Evolutionary conservation across 1,140 invertebrate genomes (phyloP), one percentile per base, ranked within the genome.

Genomic region (Macrosteles quadrilineatus): DNA sequence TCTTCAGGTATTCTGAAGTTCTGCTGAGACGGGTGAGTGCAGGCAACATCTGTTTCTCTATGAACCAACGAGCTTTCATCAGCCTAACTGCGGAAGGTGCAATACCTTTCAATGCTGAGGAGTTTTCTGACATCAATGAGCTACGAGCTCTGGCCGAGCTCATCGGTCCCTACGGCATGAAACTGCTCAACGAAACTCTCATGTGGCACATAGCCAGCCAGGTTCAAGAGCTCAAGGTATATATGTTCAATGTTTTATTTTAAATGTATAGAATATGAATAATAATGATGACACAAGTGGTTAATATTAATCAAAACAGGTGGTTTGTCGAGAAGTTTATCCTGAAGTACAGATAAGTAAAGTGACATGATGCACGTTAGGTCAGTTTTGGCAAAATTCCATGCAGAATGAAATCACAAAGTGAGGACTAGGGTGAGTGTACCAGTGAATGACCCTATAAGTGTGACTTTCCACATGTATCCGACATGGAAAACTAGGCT

Each of bases 121-220:
- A 99, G 81, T 99, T 96, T 82, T 98, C 97, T 0, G 97, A 99
- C 82, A 90, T 98, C 2, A 97, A 96, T 80, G 98, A 99, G 80
- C 80, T 99, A n/a, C 84, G 96, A 73, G 92, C 96, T 12, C 82
- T 99, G 30, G 95, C 96, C n/a, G 97, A 99, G 83, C 83, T 99
- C 2, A 96, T 99, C 75, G 97, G 97, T 0, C 98, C 98, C 0
- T 99, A 99, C 82, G 98, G 98, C 1, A 98, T 99, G 89, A 98
- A 98, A 78, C 89, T 96, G 77, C 81, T 99, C 1, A 97, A 94
- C 79, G 98, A 99, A 83, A 95, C 93, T 25, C 81, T 99, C 2
- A 98, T 98, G 93, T 97, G 96, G 93, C 97, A 98, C 76, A 96
- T 98, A 75, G 91, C 96, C 1, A 96, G 94, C 80, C 98, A 99